Evolutionary conservation across 2,888 invertebrate species (phyloP).

Genomic region (Brachyopa scutellaris): DNA sequence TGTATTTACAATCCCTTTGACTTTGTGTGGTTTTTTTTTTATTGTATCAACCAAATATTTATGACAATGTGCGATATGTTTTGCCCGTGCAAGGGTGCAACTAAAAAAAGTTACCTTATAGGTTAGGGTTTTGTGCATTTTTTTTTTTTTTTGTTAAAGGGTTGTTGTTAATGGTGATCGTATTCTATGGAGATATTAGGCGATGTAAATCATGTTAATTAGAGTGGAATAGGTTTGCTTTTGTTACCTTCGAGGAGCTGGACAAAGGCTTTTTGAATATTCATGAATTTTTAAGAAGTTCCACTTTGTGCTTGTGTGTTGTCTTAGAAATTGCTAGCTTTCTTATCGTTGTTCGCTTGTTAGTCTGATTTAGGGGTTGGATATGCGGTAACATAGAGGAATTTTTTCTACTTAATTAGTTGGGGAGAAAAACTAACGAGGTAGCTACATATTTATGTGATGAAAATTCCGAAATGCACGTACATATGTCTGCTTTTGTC

Average conservation of each 20-base stretch:
- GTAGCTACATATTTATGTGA: not conserved
- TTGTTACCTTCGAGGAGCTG: not conserved
- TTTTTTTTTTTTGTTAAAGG: slow-evolving; percentile 16
- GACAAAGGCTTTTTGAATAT: slow-evolving; percentile 31
- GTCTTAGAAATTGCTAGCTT: not conserved
- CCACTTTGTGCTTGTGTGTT: slow-evolving; percentile 2
- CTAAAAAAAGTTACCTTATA: not conserved
- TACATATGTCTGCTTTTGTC: no score
- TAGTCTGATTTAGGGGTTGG: not conserved
- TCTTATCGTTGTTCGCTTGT: not conserved
- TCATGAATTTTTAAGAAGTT: slow-evolving; percentile 30
- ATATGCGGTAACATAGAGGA: not conserved
- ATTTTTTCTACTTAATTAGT: slow-evolving; percentile 3
- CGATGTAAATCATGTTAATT: slow-evolving; percentile 55
- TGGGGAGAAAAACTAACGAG: not conserved
- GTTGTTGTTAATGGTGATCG: slow-evolving; percentile 15
- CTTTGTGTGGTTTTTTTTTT: slow-evolving; percentile 13
- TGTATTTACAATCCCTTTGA: slow-evolving; percentile 41
- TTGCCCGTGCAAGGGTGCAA: slow-evolving; percentile 1
- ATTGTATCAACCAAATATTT: slow-evolving; percentile 43
- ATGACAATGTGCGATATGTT: slow-evolving; percentile 25
- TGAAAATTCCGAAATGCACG: no score
- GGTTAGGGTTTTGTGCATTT: no score
- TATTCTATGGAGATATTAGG: slow-evolving; percentile 43
- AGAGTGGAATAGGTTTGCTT: slow-evolving; percentile 26